A percentile compares a stretch with the other conserved stretches of the same genome.
phyloP scores from a whole-genome alignment of 2,113 vertebrate species.

The Eubucco bourcierii region DNA sequence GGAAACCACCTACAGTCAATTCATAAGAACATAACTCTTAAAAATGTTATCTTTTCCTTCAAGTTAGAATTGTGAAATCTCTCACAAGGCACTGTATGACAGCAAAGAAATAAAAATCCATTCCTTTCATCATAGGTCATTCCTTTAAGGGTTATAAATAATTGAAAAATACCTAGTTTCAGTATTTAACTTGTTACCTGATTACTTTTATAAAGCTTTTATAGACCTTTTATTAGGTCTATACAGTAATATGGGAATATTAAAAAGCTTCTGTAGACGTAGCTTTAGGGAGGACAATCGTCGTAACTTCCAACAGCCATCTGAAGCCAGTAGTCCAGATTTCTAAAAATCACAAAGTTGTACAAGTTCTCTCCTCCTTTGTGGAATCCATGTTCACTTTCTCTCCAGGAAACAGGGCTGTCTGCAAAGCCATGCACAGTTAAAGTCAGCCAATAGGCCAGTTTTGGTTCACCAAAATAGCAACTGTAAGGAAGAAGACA shows the following conservation, averaged over 20 bases:
- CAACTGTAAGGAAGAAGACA: slow-evolving; percentile 71
- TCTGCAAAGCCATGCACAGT: slow-evolving; percentile 91
- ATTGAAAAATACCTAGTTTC: neutral
- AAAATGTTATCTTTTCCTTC: neutral
- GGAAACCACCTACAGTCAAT: neutral
- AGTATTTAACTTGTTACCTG: neutral
- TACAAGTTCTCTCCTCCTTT: slow-evolving; percentile 91
- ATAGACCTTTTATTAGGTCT: neutral
- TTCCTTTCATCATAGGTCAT: neutral
- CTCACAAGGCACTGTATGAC: neutral
- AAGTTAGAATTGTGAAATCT: neutral
- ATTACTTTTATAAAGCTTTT: neutral
- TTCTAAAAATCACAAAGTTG: slow-evolving; percentile 86
- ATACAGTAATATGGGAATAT: neutral
- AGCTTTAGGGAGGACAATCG: slow-evolving; percentile 81
- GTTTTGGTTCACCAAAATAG: slow-evolving; percentile 80
- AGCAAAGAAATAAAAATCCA: neutral
- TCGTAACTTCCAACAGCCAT: slow-evolving; percentile 86
- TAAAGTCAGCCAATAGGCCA: slow-evolving; percentile 81
- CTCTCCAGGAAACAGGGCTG: slow-evolving; percentile 88
- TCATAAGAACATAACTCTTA: neutral
- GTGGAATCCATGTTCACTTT: slow-evolving; percentile 82
- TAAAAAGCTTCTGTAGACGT: neutral
- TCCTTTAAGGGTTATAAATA: neutral
- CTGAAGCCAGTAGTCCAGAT: slow-evolving; percentile 87